A percentile compares a stretch with the other conserved stretches of the same genome.
Evolutionary conservation across 1,140 invertebrate genomes (phyloP).

Genomic region (Achroia grisella): DNA sequence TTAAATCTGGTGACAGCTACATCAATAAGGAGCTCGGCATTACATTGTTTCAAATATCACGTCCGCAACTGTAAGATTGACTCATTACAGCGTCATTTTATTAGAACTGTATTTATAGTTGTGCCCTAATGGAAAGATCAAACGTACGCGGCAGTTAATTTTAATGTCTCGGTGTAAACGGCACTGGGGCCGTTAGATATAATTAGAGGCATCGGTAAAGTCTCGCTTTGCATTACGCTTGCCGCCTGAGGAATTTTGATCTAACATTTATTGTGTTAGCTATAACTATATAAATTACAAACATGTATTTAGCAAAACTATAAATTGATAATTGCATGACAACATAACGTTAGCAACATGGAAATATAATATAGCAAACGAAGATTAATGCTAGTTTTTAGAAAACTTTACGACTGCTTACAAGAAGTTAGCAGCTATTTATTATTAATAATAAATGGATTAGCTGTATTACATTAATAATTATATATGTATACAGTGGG

Average conservation of each 20-base stretch:
- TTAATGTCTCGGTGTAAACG: conserved; percentile 68
- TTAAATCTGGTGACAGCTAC: background rate
- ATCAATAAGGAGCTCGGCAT: conserved; percentile 4
- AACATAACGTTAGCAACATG: no score
- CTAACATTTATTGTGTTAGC: conserved; percentile 62
- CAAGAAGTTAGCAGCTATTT: no score
- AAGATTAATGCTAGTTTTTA: no score
- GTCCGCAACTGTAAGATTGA: conserved; percentile 33
- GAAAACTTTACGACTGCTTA: no score
- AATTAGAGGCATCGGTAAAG: conserved; percentile 59
- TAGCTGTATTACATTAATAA: no score
- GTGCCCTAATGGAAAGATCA: conserved; percentile 70
- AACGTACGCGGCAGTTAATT: conserved; percentile 64
- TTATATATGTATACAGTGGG: no score
- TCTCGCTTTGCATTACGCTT: conserved; percentile 21
- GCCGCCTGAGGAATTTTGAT: conserved; percentile 51
- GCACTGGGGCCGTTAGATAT: conserved; percentile 56
- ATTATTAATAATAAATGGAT: no score
- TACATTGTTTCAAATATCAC: conserved; percentile 28
- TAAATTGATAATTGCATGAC: no score
- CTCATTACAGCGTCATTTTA: conserved; percentile 51
- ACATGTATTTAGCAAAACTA: no score
- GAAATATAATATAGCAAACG: no score
- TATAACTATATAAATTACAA: no score
- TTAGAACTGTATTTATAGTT: conserved; percentile 58